phyloP scores from a whole-genome alignment of 2,113 vertebrate species.

The Bufo gargarizans region DNA sequence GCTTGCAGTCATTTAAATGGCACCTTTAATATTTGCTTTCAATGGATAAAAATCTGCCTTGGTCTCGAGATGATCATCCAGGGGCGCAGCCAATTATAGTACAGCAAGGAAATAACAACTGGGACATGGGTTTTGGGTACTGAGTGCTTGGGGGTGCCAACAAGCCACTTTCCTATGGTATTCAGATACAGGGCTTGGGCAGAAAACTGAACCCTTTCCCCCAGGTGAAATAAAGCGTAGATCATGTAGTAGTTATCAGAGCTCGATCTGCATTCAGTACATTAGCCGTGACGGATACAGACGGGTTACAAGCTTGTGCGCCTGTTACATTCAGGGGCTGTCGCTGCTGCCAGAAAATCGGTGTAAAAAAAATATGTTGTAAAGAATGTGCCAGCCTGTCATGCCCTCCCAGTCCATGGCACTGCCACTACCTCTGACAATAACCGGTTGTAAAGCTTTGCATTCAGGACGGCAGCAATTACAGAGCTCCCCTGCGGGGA shows the following conservation, averaged over 20 bases:
- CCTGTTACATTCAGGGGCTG: not conserved
- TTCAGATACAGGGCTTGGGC: not conserved
- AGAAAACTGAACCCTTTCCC: not conserved
- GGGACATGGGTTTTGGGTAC: no score
- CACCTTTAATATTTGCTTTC: no score
- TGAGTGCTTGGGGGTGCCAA: no score
- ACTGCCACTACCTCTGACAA: conserved; percentile 4
- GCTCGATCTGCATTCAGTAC: not conserved
- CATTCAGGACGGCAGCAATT: conserved; percentile 61
- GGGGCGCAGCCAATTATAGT: no score
- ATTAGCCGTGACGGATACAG: not conserved
- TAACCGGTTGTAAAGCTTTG: not conserved
- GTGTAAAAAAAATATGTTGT: not conserved
- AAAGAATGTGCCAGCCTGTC: not conserved
- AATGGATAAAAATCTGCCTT: no score
- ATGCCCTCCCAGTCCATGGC: not conserved
- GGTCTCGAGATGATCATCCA: no score
- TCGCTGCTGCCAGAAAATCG: not conserved
- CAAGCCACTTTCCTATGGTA: not conserved
- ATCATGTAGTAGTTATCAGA: not conserved
- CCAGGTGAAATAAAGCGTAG: not conserved
- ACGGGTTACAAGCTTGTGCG: not conserved
- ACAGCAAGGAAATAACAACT: no score
- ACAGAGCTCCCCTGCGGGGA: conserved; percentile 63
- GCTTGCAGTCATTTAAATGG: no score